phyloP scores from a whole-genome alignment of 2,888 invertebrate genomes.

The Octonoba sinensis region DNA sequence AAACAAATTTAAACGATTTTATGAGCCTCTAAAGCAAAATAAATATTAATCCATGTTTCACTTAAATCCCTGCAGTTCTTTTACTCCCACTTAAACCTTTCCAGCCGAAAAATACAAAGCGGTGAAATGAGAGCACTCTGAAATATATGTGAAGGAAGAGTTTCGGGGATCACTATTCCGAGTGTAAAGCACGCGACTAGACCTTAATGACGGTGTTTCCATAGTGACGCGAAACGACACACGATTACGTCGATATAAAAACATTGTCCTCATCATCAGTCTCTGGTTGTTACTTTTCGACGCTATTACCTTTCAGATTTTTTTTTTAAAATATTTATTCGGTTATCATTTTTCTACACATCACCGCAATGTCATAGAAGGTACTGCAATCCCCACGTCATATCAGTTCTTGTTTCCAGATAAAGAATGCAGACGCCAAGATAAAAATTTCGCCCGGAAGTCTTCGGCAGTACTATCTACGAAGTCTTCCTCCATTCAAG shows the following conservation, averaged over 20 bases:
- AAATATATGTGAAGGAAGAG: neutral
- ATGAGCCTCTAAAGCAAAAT: too few relatives aligned
- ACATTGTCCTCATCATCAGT: conserved; percentile 34
- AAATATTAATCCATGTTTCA: too few relatives aligned
- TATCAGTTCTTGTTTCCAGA: conserved; percentile 27
- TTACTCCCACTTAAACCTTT: too few relatives aligned
- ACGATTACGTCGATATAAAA: conserved; percentile 44
- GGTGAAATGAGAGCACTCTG: too few relatives aligned
- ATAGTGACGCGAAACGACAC: conserved; percentile 26
- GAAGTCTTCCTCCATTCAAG: neutral
- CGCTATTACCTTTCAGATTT: conserved; percentile 36
- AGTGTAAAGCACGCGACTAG: conserved; percentile 26
- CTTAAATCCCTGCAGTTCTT: too few relatives aligned
- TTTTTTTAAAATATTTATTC: conserved; percentile 1
- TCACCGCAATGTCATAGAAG: conserved; percentile 4
- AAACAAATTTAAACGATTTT: too few relatives aligned
- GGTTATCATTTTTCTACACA: conserved; percentile 17
- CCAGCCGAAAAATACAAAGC: too few relatives aligned
- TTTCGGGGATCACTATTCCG: conserved; percentile 1
- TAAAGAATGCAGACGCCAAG: conserved; percentile 33
- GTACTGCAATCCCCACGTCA: conserved; percentile 8
- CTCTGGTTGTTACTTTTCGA: conserved; percentile 34
- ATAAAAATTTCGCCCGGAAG: conserved; percentile 18
- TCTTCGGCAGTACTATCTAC: conserved; percentile 18
- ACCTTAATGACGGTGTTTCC: conserved; percentile 30